Evolutionary conservation across 2,888 invertebrate genomes (phyloP).

Genomic region (Nymphalis urticae): DNA sequence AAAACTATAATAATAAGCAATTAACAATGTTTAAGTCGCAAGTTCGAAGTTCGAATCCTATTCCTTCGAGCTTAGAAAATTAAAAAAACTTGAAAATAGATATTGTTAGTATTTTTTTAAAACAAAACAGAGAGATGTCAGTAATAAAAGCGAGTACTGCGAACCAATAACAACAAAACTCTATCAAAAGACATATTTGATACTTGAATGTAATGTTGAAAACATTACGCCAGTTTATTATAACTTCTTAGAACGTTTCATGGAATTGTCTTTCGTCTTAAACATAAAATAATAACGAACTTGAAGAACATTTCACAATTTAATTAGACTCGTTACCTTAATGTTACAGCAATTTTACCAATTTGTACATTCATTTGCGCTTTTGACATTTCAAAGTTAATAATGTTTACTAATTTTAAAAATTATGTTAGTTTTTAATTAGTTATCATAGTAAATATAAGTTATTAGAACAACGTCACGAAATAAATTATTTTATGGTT

Average conservation of each 20-base stretch:
- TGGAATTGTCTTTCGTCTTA: background rate
- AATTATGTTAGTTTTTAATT: slow-evolving; percentile 7
- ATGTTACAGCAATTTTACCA: slow-evolving; percentile 1
- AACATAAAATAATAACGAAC: slow-evolving; percentile 4
- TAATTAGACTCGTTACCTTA: slow-evolving; percentile 6
- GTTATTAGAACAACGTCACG: slow-evolving; percentile 23
- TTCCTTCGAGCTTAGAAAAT: too few species aligned
- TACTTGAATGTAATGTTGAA: too few species aligned
- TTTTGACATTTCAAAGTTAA: background rate
- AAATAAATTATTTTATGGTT: slow-evolving; percentile 23
- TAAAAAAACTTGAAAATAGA: too few species aligned
- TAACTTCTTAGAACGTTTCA: background rate
- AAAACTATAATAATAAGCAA: too few species aligned
- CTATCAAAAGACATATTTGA: too few species aligned
- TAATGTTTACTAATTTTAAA: background rate
- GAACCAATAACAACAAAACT: too few species aligned
- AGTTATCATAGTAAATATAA: slow-evolving; percentile 13
- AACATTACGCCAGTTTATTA: background rate
- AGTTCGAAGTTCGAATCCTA: too few species aligned
- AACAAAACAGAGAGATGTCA: too few species aligned
- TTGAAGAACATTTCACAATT: slow-evolving; percentile 2
- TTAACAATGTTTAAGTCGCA: too few species aligned
- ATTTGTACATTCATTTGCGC: background rate
- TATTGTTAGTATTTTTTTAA: too few species aligned
- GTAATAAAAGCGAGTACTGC: too few species aligned